These are phyloP conservation scores for Akabosia matsudoensis DNA, from an alignment of 1,140 invertebrate species.

Conservation along the genomic window DNA sequence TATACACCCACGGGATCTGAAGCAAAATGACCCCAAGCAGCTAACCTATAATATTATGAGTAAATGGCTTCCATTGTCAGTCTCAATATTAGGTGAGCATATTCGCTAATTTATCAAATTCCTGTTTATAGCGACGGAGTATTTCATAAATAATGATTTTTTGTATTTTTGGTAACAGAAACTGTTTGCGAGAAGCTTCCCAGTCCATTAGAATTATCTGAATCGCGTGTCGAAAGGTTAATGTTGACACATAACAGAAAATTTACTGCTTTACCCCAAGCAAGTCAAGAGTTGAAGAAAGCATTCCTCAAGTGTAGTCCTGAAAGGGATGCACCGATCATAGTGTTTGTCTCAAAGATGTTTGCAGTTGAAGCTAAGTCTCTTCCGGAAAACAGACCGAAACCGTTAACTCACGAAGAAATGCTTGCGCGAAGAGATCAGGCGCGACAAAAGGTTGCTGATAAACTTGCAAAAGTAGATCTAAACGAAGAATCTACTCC, in stretches of 20 bases:
- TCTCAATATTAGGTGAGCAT: constrained; percentile 63
- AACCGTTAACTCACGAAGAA: constrained; percentile 71
- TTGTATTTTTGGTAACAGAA: constrained; percentile 53
- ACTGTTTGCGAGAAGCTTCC: constrained; percentile 79
- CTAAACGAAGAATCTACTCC: constrained; percentile 40
- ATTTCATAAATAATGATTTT: constrained; percentile 2
- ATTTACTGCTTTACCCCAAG: constrained; percentile 65
- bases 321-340: constrained; percentile 65
- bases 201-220: constrained; percentile 70
- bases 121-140: background rate
- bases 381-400: constrained; percentile 69
- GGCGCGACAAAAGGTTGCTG: constrained; percentile 63
- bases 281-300: constrained; percentile 71
- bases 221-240: constrained; percentile 72
- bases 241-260: constrained; percentile 67
- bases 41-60: constrained; percentile 76
- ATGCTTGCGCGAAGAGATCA: constrained; percentile 67
- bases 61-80: constrained; percentile 85
- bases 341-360: constrained; percentile 95
- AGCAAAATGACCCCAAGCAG: constrained; percentile 70
- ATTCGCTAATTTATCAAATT: too few relatives aligned
- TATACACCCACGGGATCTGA: constrained; percentile 70
- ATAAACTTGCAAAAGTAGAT: constrained; percentile 50
- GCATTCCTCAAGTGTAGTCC: constrained; percentile 71
- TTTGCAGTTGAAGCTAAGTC: constrained; percentile 67